Conservation (phyloP, 1,140 invertebrate species). For the Ceratoteleas bidentatus region DNA sequence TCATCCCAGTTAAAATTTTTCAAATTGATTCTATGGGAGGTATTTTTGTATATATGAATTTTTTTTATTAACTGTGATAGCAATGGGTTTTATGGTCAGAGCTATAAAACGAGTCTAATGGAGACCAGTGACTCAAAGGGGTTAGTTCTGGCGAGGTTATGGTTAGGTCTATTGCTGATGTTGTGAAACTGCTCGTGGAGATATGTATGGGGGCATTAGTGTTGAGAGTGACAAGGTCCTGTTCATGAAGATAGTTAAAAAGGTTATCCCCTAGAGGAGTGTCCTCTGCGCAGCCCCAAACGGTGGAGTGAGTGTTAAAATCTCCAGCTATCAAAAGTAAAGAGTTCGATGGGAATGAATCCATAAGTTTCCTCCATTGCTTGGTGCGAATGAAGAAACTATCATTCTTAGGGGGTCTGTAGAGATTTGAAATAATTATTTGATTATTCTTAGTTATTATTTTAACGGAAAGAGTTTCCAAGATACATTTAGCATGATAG, state of each 20-base stretch:
- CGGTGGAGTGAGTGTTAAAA: constrained; percentile 16
- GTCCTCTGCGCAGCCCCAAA: constrained; percentile 11
- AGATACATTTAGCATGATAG: neutral
- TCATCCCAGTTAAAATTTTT: constrained; percentile 20
- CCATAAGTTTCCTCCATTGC: neutral
- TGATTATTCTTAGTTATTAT: neutral
- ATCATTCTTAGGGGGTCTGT: constrained; percentile 6
- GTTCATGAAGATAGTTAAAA: too few species aligned
- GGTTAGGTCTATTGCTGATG: constrained; percentile 9
- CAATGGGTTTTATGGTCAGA: constrained; percentile 21
- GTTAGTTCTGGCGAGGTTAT: neutral
- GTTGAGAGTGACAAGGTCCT: too few species aligned
- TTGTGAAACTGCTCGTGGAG: neutral
- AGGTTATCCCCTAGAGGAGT: neutral
- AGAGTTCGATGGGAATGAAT: neutral
- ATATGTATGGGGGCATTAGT: neutral
- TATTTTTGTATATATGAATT: neutral
- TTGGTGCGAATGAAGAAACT: neutral
- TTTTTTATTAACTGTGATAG: neutral
- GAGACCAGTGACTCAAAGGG: neutral
- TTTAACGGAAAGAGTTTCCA: constrained; percentile 14
- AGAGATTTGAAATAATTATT: neutral
- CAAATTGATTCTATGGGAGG: constrained; percentile 12
- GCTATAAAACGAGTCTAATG: neutral
- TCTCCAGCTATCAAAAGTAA: neutral